Evolutionary conservation across 1,140 invertebrate species (phyloP), one percentile per base, ranked within the genome.

Genomic region (Euwallacea similis): DNA sequence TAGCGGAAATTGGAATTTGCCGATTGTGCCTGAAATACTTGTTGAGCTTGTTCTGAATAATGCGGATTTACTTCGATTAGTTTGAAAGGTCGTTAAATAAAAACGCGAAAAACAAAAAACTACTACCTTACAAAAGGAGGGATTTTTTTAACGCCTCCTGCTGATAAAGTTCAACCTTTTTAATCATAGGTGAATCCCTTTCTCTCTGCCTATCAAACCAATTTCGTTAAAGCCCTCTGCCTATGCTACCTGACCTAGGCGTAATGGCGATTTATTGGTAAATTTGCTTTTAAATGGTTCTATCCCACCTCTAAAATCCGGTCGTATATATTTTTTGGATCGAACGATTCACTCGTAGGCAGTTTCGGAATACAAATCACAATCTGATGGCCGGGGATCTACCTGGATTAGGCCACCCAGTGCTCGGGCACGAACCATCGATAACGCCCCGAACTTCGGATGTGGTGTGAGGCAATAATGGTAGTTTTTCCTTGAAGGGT

Each of bases 261-360:
- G 64, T 73, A 73, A 66, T 59, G 47, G 75, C 73, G 71, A 75
- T 75, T 76, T 76, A 72, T 69, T 72, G 72, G 70, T 69, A 74
- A 75, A 76, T 76, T 75, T 75, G 73, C 72, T 76, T 76, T 75
- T 75, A 75, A 75, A 76, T 72, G 75, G 73, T 33, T 69, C 65
- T 60, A 66, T 65, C 61, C 21, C 21, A 33, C 21, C 46, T 13
- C 46, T 50, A 69, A 69, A 69, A 69, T 54, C 55, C 56, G 46
- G 66, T 60, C 66, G 54, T 69, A 69, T 54, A 61, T 62, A 69
- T 69, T 50, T 69, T 69, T 69, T 50, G 46, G 43, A 13, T 44
- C 59, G 55, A 33, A 60, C 16, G 44, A 63, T 71, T 60, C 69
- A 65, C 53, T 71, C 44, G 69, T 71, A 65, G 61, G 69, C 69